Percentiles rank a stretch among this genome's conserved stretches.
Conservation (phyloP, 2,888 invertebrate species). For the Agapetus fuscipes region DNA sequence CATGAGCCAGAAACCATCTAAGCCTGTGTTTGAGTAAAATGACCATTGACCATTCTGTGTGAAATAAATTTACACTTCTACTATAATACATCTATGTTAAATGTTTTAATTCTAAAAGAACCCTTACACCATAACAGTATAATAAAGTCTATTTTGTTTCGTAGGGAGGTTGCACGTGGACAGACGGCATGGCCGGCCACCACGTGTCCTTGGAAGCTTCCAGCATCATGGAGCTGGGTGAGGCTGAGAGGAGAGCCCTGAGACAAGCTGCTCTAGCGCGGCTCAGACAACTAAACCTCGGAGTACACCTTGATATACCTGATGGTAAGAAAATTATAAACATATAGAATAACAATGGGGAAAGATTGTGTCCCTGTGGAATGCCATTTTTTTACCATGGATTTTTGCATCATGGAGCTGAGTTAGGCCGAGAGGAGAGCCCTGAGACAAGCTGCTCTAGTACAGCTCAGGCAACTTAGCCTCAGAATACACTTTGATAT, state of each 20-base stretch:
- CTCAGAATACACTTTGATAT: conserved; percentile 71
- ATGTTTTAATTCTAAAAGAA: too few relatives aligned
- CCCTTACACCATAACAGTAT: background rate
- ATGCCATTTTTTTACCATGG: too few relatives aligned
- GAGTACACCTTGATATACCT: conserved; percentile 69
- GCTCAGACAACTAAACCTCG: conserved; percentile 77
- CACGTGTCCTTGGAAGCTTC: conserved; percentile 63
- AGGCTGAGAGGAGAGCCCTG: conserved; percentile 68
- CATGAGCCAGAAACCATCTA: too few relatives aligned
- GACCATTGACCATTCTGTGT: too few relatives aligned
- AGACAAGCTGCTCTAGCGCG: conserved; percentile 81
- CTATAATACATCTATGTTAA: too few relatives aligned
- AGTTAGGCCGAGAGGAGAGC: conserved; percentile 71
- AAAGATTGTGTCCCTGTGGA: too few relatives aligned
- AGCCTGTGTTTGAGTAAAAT: too few relatives aligned
- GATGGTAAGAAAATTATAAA: conserved; percentile 60
- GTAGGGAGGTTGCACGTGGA: conserved; percentile 76
- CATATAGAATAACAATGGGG: too few relatives aligned
- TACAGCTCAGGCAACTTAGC: conserved; percentile 76
- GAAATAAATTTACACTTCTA: too few relatives aligned
- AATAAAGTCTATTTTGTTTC: conserved; percentile 23
- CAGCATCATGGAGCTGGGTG: conserved; percentile 62
- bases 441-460: conserved; percentile 77
- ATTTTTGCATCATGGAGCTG: conserved; percentile 61
- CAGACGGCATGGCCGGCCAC: conserved; percentile 55